Evolutionary conservation across 2,888 invertebrate genomes (phyloP).

Genomic region (Andrena haemorrhoa): DNA sequence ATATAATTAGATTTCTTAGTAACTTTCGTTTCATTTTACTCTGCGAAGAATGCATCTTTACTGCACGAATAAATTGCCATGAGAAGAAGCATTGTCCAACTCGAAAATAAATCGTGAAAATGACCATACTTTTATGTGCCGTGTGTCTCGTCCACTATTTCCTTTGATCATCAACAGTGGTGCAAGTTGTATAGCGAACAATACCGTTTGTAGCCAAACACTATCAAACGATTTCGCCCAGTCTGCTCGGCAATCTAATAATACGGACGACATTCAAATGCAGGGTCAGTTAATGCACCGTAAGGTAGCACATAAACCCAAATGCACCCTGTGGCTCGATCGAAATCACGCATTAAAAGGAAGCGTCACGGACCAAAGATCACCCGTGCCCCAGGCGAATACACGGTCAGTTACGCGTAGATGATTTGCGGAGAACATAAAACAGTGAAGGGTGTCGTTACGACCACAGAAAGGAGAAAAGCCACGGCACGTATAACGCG

Average conservation of each 20-base stretch:
- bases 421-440: conserved; percentile 68
- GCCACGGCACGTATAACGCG: conserved; percentile 36
- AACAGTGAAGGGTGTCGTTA: conserved; percentile 53
- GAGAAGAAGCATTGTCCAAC: too few relatives aligned
- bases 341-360: conserved; percentile 19
- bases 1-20: too few relatives aligned
- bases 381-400: conserved; percentile 30
- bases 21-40: too few relatives aligned
- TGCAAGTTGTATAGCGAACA: too few relatives aligned
- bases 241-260: background rate
- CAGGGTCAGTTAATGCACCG: background rate
- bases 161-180: too few relatives aligned
- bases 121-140: too few relatives aligned
- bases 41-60: too few relatives aligned
- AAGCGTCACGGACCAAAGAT: conserved; percentile 48
- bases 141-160: too few relatives aligned
- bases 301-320: background rate
- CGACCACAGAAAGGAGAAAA: conserved; percentile 48
- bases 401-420: conserved; percentile 52
- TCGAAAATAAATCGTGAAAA: too few relatives aligned
- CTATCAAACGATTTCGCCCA: background rate
- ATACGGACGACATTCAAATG: background rate
- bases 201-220: background rate
- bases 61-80: too few relatives aligned
- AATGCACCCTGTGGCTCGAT: background rate